These are phyloP conservation scores for Montipora efflorescens DNA, from an alignment of 64 coral and sea anemone species.

Conservation along the genomic window DNA sequence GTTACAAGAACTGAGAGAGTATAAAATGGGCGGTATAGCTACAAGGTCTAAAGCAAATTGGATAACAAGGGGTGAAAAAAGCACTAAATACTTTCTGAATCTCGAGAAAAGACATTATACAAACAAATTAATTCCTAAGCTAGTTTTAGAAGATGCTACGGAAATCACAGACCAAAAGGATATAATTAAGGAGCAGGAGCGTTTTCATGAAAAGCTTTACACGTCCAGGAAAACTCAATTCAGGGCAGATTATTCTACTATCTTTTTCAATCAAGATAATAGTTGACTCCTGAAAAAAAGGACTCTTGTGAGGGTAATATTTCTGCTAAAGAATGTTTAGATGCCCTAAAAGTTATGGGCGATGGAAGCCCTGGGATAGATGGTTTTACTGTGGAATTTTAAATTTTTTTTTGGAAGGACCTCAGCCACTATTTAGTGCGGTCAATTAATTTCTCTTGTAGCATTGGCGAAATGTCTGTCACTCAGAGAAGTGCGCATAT, in stretches of 20 bases:
- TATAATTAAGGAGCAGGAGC: neutral
- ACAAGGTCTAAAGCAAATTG: neutral
- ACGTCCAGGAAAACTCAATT: neutral
- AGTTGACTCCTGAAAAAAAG: neutral
- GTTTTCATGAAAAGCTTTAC: constrained; percentile 21
- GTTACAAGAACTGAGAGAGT: too few relatives aligned
- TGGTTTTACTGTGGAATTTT: constrained; percentile 27
- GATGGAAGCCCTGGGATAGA: constrained; percentile 6
- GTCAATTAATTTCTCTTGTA: neutral
- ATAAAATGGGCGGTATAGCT: too few relatives aligned
- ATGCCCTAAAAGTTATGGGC: constrained; percentile 11
- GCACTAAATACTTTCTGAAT: constrained; percentile 24
- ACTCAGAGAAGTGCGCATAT: constrained; percentile 10
- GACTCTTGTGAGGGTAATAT: constrained; percentile 30
- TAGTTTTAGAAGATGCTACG: too few relatives aligned
- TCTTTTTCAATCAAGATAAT: constrained; percentile 17
- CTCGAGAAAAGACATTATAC: neutral
- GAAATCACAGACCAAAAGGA: constrained; percentile 1
- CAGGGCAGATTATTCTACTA: neutral
- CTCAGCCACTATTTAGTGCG: neutral
- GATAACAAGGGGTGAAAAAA: neutral
- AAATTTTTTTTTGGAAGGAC: neutral
- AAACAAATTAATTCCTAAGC: neutral
- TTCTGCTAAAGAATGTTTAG: constrained; percentile 38
- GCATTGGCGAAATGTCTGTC: constrained; percentile 4